Evolutionary conservation across 92 coral and sea anemone genomes (phyloP).

Genomic region (Ricordea florida): DNA sequence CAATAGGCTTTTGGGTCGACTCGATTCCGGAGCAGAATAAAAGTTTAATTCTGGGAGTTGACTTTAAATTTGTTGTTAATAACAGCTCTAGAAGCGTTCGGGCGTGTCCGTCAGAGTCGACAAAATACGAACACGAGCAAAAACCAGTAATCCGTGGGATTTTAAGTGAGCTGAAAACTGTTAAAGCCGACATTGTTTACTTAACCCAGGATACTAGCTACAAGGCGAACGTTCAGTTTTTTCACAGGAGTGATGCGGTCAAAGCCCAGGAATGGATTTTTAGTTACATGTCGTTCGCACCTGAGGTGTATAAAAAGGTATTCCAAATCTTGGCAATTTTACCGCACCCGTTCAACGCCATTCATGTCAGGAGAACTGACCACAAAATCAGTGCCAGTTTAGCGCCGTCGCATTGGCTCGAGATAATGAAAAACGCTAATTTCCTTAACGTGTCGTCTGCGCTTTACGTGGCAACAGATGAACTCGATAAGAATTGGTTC

Average conservation of each 20-base stretch:
- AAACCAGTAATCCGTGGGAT: conserved; percentile 38
- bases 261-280: conserved; percentile 47
- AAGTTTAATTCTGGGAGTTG: not conserved
- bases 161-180: conserved; percentile 38
- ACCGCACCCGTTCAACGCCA: conserved; percentile 41
- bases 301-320: conserved; percentile 9
- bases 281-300: conserved; percentile 9
- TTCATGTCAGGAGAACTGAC: conserved; percentile 44
- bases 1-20: conserved; percentile 62
- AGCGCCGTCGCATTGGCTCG: conserved; percentile 43
- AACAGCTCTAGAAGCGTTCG: conserved; percentile 44
- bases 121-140: not conserved
- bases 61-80: conserved; percentile 1
- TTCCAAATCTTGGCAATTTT: conserved; percentile 24
- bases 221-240: conserved; percentile 34
- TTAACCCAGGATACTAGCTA: conserved; percentile 57
- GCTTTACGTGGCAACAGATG: conserved; percentile 51
- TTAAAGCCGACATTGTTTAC: conserved; percentile 47
- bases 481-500: conserved; percentile 31
- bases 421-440: not conserved
- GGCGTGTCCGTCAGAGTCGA: conserved; percentile 30
- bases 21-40: conserved; percentile 31
- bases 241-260: conserved; percentile 2
- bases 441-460: conserved; percentile 14
- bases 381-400: conserved; percentile 19